Evolutionary conservation across 2,888 invertebrate genomes (phyloP).

Genomic region (Agrypnus murinus): DNA sequence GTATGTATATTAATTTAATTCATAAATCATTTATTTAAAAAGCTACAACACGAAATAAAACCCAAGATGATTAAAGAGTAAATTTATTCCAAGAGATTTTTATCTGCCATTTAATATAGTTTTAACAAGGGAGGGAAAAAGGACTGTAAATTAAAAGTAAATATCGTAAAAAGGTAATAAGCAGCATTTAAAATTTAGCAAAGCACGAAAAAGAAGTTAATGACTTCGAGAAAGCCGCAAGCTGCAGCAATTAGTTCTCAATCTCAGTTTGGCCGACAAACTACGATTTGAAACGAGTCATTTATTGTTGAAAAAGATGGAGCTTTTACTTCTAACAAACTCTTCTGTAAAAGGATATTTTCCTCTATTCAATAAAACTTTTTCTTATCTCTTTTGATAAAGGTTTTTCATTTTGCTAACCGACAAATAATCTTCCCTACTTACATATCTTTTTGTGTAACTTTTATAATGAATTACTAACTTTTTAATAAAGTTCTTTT

Average conservation of each 20-base stretch:
- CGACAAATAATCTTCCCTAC: conserved; percentile 1
- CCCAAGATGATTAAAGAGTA: no score
- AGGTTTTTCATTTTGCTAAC: conserved; percentile 6
- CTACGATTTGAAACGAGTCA: conserved; percentile 28
- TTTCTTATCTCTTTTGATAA: not conserved
- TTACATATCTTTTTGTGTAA: no score
- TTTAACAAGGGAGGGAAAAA: no score
- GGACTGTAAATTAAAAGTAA: conserved; percentile 24
- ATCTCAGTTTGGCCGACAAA: conserved; percentile 23
- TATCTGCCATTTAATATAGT: no score
- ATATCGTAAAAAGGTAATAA: conserved; percentile 28
- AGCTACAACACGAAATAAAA: no score
- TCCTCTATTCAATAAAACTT: not conserved
- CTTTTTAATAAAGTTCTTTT: no score
- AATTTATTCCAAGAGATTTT: no score
- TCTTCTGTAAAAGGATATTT: conserved; percentile 16
- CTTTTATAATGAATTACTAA: no score
- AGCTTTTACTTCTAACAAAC: conserved; percentile 14
- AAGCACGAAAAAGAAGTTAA: conserved; percentile 26
- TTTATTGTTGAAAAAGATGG: conserved; percentile 21
- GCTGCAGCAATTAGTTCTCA: conserved; percentile 28
- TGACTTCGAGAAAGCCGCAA: conserved; percentile 23
- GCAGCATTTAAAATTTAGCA: conserved; percentile 10
- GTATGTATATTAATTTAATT: no score
- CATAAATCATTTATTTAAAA: no score